Conservation (phyloP, 2,888 invertebrate species). For the Lamellibrachia satsuma region DNA sequence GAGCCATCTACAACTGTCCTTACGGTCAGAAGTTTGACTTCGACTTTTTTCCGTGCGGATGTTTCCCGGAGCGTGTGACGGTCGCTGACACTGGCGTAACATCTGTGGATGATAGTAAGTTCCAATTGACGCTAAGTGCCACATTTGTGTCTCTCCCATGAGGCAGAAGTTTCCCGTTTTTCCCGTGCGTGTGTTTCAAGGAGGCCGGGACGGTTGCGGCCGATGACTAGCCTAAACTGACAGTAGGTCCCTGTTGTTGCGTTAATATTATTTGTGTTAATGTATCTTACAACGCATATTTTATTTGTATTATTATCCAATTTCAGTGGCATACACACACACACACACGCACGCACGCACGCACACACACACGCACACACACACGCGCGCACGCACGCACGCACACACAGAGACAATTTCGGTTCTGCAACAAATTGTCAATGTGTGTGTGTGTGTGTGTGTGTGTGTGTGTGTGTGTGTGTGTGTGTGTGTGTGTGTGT, state of each 20-base stretch:
- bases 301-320: too few species aligned
- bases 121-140: too few species aligned
- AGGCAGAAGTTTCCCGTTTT: too few species aligned
- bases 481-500: background rate
- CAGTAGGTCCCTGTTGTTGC: background rate
- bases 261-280: background rate
- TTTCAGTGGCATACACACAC: background rate
- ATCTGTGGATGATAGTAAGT: too few species aligned
- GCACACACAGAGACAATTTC: too few species aligned
- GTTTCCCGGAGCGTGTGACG: background rate
- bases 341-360: background rate
- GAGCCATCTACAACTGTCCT: background rate
- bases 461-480: background rate
- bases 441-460: background rate
- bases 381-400: background rate
- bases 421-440: too few species aligned
- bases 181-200: background rate
- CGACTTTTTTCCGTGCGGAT: background rate
- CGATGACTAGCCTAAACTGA: background rate
- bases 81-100: too few species aligned
- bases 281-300: too few species aligned
- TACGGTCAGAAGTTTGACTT: background rate
- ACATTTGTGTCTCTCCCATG: too few species aligned
- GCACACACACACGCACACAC: background rate
- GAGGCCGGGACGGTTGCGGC: background rate